These are phyloP conservation scores for Alexandromys fortis DNA, from an alignment of 2,113 vertebrate genomes.

Conservation along the genomic window DNA sequence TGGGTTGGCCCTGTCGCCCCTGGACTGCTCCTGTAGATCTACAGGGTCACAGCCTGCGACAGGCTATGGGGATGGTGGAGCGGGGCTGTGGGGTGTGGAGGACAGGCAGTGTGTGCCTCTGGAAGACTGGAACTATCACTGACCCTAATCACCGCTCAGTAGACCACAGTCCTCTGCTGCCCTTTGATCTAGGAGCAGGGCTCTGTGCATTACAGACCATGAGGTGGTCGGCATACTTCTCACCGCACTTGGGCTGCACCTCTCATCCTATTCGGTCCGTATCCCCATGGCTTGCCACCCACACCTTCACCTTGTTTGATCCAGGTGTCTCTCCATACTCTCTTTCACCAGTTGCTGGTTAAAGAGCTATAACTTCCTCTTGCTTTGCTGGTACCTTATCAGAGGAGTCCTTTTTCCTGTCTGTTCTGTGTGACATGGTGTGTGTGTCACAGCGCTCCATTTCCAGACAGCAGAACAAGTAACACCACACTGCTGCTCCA, in stretches of 20 bases:
- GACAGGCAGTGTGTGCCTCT: background rate
- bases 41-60: background rate
- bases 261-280: background rate
- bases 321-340: background rate
- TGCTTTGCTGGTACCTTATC: background rate
- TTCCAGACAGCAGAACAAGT: background rate
- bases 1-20: background rate
- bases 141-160: background rate
- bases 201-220: background rate
- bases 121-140: background rate
- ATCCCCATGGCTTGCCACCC: background rate
- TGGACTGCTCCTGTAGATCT: background rate
- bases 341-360: background rate
- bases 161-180: rapidly evolving
- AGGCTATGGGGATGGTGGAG: background rate
- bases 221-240: background rate
- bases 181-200: background rate
- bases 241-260: background rate
- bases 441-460: no score
- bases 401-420: background rate
- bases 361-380: background rate
- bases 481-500: background rate
- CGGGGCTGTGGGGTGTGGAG: background rate
- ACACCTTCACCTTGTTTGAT: background rate
- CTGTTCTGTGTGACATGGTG: background rate